Evolutionary conservation across 2,113 vertebrate genomes (phyloP), one percentile per base, ranked within the genome.

Genomic region (Pelusios castaneus): DNA sequence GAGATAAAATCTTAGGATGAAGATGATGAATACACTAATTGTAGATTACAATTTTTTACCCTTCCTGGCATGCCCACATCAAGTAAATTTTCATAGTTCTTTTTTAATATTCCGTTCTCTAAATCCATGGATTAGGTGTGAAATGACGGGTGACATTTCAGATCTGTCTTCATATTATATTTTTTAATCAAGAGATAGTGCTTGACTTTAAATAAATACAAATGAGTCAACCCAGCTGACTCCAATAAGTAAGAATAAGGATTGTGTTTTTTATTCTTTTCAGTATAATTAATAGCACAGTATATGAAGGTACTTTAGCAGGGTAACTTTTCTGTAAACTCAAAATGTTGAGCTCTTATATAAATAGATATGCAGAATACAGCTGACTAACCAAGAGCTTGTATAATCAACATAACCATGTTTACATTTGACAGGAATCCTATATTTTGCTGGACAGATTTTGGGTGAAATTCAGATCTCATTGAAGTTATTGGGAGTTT

Each of bases 71-170:
- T 80, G 41, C 67, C 73, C 77, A 25, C 2, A 1, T 63, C 83
- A 87, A 51, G 60, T 86, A 27, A 13, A 24, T 96, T 83, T 82
- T 31, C 51, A 60, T 67, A 51, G 76, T 41, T 1, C 34, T 67
- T 84, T 90, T 94, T 95, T 88, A n/a, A 82, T 52, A 75, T 89
- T 85, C 79, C 80, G n/a, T 83, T 88, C 51, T 8, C 1, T 0
- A 5, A 25, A 87, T 70, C 41, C 85, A 19, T 83, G 84, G 82
- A 82, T 84, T 94, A 95, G 84, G 60, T 89, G 87, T 95, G 82
- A 82, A 95, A 87, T 92, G 88, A 22, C 77, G 94, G 88, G 22
- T 97, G 88, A 80, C 54, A 84, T 93, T 88, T 87, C 85, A 55
- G 49, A 29, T 88, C 80, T 95, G 45, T 45, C 56, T 92, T 94